These are phyloP conservation scores for Mesocricetus auratus DNA, from an alignment of 2,113 vertebrate genomes.

Conservation along the genomic window DNA sequence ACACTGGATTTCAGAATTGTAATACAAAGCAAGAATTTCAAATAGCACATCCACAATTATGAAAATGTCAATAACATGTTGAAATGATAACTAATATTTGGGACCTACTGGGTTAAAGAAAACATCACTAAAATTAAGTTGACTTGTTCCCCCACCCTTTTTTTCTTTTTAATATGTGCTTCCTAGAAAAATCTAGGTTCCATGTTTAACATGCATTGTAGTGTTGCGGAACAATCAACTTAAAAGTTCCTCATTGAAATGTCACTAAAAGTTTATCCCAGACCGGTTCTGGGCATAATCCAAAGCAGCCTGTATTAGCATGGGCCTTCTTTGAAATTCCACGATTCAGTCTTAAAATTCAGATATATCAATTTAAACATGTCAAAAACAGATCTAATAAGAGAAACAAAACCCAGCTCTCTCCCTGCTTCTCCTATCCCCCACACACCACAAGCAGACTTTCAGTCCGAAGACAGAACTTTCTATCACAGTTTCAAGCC, in stretches of 20 bases:
- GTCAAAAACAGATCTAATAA: neutral
- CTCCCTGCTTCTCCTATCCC: neutral
- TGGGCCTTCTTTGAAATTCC: conserved; percentile 41
- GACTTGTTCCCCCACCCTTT: neutral
- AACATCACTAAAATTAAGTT: conserved; percentile 32
- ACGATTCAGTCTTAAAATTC: conserved; percentile 13
- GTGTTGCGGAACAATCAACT: conserved; percentile 2
- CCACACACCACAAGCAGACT: neutral
- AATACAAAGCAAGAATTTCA: neutral
- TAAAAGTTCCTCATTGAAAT: conserved; percentile 12
- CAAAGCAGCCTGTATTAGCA: conserved; percentile 8
- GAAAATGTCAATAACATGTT: neutral
- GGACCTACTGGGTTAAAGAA: neutral
- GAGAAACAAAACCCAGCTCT: neutral
- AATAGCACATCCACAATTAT: neutral
- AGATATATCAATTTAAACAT: neutral
- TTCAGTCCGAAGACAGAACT: neutral
- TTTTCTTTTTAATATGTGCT: neutral
- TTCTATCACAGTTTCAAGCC: neutral
- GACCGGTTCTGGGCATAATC: neutral
- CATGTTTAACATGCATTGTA: neutral
- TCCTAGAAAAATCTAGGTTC: neutral
- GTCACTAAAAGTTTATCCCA: conserved; percentile 5
- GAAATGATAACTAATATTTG: neutral
- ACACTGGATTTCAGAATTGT: neutral